Evolutionary conservation across 2,113 vertebrate species (phyloP), one percentile per base, ranked within the genome.

Genomic region (Cyprinodon tularosa): DNA sequence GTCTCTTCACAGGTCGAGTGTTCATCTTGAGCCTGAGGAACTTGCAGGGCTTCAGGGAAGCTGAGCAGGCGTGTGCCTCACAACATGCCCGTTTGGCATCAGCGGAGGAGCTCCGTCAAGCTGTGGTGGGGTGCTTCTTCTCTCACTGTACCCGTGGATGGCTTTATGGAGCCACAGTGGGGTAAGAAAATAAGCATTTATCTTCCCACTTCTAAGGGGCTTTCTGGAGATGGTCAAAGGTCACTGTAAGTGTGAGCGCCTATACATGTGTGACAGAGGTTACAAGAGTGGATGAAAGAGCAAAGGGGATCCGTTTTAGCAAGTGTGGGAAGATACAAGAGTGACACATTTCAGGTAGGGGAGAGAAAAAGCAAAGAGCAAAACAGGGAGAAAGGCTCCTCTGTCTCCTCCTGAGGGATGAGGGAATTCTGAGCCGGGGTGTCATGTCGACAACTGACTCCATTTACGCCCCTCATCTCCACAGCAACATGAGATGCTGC

Each of bases 121-220:
- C 96, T 44, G 95, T 98, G 79, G 82, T 84, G 72, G 95, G 97
- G 68, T 99, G 97, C 68, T 90, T 96, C 81, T 95, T 96, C 0
- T 66, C 95, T 0, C 81, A 82, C 11, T 99, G 97, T 78, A 93
- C 95, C 73, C 95, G 88, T 0, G 97, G 96, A 77, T 98, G 97
- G 97, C 94, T 99, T 1, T 90, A 94, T 0, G 95, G 95, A 0
- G 95, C 95, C 81, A 89, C 89, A 8, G 85, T 96, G 0, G 97
- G 97, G 97, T 99, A 95, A 96, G 96, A 66, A 80, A 22, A 64
- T 22, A 20, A 67, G 42, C 57, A 37, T 48, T 72, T 68, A 3
- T 9, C 50, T 57, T 57, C 50, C 17, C 50, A 62, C 68, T 63
- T 82, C 78, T 66, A 66, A 66, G 66, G 50, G 42, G 29, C 62